Base-by-base conservation (phyloP, 2,113 vertebrate genomes). In the Amia ocellicauda region DNA sequence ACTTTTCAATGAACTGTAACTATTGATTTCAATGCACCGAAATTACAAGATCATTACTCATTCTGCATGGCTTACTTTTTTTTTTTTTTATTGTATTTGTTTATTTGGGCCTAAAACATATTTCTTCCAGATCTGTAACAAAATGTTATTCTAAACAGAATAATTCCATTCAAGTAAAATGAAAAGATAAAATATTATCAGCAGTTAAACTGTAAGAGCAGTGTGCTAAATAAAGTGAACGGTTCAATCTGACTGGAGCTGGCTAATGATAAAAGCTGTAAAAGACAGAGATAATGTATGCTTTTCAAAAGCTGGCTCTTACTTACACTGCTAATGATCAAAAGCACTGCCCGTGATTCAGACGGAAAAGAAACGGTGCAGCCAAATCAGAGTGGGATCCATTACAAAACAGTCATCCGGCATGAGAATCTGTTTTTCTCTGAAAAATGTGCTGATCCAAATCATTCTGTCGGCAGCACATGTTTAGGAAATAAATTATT, bases 301-400 rank as follows among this genome's bases (percentile, higher is more conserved):
- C 56, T 67, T 54, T 54, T 53, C 23, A 60, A 51, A 67, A 43
- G 26, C 10, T 23, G 17, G 29, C 47, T 54, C 3, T 17, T 22
- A 40, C 50, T 23, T 26, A 17, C 40, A 27, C 58, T 27, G 19
- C 3, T 40, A 62, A 41, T 50, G 66, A 57, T 56, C 47, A 62
- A 68, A 17, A 55, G 14, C 36, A 4, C 31, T 24, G 11, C 41
- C 52, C 17, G 16, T 47, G 23, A 19, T 66, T 50, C 20, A 65
- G 24, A 20, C 4, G 13, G 31, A 40, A 29, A n/a, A 64, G 2
- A 2, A 26, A 60, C 17, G 36, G 47, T 49, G 3, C 7, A 23
- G 56, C 47, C 47, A 60, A 67, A 67, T 20, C n/a, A 22, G 7
- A 51, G 45, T 45, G 22, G 47, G 49, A 58, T 47, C 56, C 45